Percentiles rank a stretch among this genome's conserved stretches.
Conservation (phyloP, 1,140 invertebrate genomes). For the Bombus picipes region DNA sequence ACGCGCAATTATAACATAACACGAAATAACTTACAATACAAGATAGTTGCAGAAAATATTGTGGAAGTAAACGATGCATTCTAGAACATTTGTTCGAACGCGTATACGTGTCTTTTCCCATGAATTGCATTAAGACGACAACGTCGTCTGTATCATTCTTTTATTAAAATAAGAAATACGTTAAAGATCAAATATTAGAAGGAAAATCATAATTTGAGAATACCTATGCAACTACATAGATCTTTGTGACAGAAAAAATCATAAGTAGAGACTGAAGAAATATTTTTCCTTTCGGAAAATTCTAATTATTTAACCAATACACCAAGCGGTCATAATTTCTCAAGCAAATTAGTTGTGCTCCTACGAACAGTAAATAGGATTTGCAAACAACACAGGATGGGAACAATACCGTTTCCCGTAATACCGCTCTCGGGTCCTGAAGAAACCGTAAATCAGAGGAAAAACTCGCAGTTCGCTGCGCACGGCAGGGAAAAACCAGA, state of each 20-base stretch:
- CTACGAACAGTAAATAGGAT: background rate
- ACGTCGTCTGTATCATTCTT: too few relatives aligned
- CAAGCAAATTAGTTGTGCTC: background rate
- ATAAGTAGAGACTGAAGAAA: background rate
- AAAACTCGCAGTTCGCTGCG: constrained; percentile 5
- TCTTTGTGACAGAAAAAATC: background rate
- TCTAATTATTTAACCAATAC: constrained; percentile 4
- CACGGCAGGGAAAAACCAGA: background rate
- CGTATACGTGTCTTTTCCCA: too few relatives aligned
- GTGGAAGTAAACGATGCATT: too few relatives aligned
- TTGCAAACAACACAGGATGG: constrained; percentile 3
- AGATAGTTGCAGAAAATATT: too few relatives aligned
- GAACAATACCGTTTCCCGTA: background rate
- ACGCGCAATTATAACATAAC: too few relatives aligned
- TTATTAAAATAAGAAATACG: too few relatives aligned
- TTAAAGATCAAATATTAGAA: background rate
- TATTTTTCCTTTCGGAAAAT: background rate
- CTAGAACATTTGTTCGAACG: too few relatives aligned
- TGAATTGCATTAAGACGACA: too few relatives aligned
- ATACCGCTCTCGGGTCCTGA: background rate
- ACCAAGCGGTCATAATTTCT: constrained; percentile 30
- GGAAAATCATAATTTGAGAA: background rate
- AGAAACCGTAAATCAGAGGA: background rate
- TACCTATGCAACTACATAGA: background rate
- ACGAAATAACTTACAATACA: too few relatives aligned